Evolutionary conservation across 2,888 invertebrate species (phyloP), one percentile per base, ranked within the genome.

Genomic region (Pharmacophagus antenor): DNA sequence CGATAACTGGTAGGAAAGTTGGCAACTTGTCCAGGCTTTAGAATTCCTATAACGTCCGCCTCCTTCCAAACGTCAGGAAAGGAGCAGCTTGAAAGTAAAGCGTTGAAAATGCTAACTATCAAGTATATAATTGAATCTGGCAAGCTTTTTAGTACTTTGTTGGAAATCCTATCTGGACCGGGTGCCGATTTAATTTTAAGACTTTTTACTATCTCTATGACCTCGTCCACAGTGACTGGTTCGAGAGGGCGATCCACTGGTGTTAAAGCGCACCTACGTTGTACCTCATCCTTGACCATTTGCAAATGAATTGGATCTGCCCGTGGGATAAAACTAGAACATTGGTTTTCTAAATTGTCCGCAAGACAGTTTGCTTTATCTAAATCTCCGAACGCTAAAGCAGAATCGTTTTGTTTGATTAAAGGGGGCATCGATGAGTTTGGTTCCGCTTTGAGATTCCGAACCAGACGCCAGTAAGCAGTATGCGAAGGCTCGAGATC

Each of bases 31-130:
- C n/a, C 2, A 15, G 41, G 41, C 7, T 41, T 41, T 15, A 15
- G 2, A 41, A 41, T 41, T 12, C 27, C 1, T 27, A 27, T 64
- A 15, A 67, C 63, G 2, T 27, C 58, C 2, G 64, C 64, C 15
- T 51, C 57, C n/a, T 64, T 67, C 64, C 64, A 67, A 1, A 20
- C 22, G 7, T 56, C 41, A 10, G 55, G 60, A 12, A 60, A 61
- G 10, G 31, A 12, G 21, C 61, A 56, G n/a, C 50, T 58, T 10
- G 41, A n/a, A 1, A 62, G 46, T 0, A 61, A 52, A 2, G 53
- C 17, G 46, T 62, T 64, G 10, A 58, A 62, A 1, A 64, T 58
- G 23, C 31, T 18, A 1, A 56, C 55, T 1, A 63, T 8, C 12
- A 55, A 37, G 21, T 27, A 22, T 4, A 58, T 8, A 3, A 59